phyloP scores from a whole-genome alignment of 23 tunicate genomes.

The Ascidia mentula region DNA sequence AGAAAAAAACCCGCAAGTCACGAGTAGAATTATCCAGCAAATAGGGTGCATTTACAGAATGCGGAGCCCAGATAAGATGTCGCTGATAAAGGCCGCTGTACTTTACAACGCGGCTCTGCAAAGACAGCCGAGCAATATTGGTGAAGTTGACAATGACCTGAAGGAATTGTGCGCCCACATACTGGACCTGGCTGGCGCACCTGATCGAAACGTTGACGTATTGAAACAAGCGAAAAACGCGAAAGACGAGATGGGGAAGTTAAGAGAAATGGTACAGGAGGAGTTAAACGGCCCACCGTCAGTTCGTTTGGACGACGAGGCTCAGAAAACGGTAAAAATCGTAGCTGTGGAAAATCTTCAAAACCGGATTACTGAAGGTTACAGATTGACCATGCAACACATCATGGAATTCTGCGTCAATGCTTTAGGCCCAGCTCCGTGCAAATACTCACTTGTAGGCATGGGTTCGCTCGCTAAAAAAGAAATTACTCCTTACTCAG shows the following conservation, averaged over 20 bases:
- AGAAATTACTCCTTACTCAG: conserved; percentile 23
- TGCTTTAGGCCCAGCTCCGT: conserved; percentile 27
- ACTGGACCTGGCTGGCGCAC: neutral
- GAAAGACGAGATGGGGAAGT: neutral
- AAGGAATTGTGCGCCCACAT: neutral
- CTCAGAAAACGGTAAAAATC: neutral
- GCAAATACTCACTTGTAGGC: conserved; percentile 16
- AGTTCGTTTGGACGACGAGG: neutral
- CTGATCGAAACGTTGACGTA: neutral
- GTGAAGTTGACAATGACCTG: neutral
- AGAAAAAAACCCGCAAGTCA: neutral
- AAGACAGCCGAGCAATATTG: neutral
- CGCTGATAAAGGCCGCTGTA: neutral
- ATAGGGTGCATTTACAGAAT: neutral
- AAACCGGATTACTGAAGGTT: neutral
- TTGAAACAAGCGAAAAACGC: neutral
- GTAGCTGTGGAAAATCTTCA: neutral
- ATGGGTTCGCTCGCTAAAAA: conserved; percentile 16
- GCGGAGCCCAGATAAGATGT: neutral
- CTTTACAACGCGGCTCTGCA: neutral
- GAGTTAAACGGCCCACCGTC: neutral
- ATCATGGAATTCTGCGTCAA: conserved; percentile 12
- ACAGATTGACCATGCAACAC: conserved; percentile 1
- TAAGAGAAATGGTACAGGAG: neutral
- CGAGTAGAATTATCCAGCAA: neutral